Percentiles rank a stretch among this genome's conserved stretches.
phyloP scores from a whole-genome alignment of 2,113 vertebrate genomes.

The Solea senegalensis region DNA sequence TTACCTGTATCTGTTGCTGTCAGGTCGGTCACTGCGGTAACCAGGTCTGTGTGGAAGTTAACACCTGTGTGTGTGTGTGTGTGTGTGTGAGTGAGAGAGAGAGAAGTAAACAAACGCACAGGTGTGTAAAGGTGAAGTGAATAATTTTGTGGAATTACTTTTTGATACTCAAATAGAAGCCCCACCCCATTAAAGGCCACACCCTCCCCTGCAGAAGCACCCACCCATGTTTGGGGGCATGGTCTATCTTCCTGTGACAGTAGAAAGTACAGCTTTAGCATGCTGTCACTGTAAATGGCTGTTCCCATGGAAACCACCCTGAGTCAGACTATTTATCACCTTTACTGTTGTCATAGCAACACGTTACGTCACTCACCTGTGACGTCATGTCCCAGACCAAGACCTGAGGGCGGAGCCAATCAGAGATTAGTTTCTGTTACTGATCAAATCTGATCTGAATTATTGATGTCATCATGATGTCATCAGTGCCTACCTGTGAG shows the following conservation, averaged over 20 bases:
- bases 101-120: too few relatives aligned
- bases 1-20: conserved; percentile 51
- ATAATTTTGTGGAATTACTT: too few relatives aligned
- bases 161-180: too few relatives aligned
- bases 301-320: too few relatives aligned
- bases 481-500: conserved; percentile 37
- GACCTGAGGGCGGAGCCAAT: conserved; percentile 45
- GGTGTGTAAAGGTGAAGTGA: too few relatives aligned
- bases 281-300: too few relatives aligned
- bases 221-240: too few relatives aligned
- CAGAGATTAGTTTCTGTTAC: conserved; percentile 6
- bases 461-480: conserved; percentile 29
- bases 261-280: too few relatives aligned
- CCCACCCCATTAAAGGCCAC: too few relatives aligned
- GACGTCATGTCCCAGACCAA: conserved; percentile 50
- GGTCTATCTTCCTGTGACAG: too few relatives aligned
- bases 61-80: conserved; percentile 9
- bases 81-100: not conserved
- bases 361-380: conserved; percentile 64
- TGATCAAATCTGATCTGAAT: not conserved
- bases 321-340: too few relatives aligned
- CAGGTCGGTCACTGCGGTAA: conserved; percentile 49
- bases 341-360: not conserved
- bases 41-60: conserved; percentile 49
- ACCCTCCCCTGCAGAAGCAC: too few relatives aligned